Conservation (phyloP, 2,888 invertebrate species). For the Standfussiana lucernea region DNA sequence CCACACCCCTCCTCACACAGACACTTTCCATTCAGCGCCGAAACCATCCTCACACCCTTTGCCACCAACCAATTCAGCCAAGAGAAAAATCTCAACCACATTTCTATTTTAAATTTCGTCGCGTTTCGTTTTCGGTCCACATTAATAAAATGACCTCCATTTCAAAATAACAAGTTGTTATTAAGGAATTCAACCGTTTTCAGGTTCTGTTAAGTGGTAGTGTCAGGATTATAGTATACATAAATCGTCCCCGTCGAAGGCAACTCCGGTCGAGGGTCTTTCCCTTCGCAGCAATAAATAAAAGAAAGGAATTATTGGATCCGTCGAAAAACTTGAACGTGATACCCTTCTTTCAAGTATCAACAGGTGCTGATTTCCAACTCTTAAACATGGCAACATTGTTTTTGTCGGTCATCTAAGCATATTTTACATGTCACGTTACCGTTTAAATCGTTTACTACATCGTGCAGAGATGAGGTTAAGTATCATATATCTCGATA, state of each 20-base stretch:
- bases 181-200: constrained; percentile 14
- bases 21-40: constrained; percentile 72
- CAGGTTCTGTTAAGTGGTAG: constrained; percentile 71
- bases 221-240: constrained; percentile 74
- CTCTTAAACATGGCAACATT: not conserved
- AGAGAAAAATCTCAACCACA: constrained; percentile 48
- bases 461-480: not conserved
- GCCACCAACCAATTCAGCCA: constrained; percentile 64
- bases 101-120: constrained; percentile 22
- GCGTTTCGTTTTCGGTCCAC: constrained; percentile 9
- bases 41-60: constrained; percentile 66
- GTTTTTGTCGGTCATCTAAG: not conserved
- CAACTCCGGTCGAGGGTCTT: constrained; percentile 50
- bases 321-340: constrained; percentile 23
- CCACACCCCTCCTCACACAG: constrained; percentile 57
- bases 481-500: not conserved
- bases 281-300: constrained; percentile 58
- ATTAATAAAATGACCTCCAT: constrained; percentile 3
- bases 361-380: constrained; percentile 40
- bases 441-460: not conserved
- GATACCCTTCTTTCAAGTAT: constrained; percentile 9
- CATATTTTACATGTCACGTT: not conserved
- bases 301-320: constrained; percentile 46
- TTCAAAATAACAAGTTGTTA: constrained; percentile 30
- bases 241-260: constrained; percentile 68